Evolutionary conservation across 1,140 invertebrate genomes (phyloP).

Genomic region (Bicyclus anynana): DNA sequence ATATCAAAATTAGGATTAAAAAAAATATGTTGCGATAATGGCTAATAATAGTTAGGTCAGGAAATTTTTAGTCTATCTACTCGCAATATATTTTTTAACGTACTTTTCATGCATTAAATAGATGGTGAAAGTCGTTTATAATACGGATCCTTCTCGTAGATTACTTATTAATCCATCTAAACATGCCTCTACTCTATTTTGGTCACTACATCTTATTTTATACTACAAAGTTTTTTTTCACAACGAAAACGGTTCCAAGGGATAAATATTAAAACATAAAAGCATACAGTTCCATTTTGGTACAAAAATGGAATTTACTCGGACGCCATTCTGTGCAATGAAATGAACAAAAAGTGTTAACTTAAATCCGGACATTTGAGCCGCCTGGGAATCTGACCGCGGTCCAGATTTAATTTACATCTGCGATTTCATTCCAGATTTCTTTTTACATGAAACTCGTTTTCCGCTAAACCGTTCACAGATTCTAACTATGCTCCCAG

Average conservation of each 20-base stretch:
- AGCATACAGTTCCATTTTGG: background rate
- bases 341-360: constrained; percentile 28
- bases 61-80: too few relatives aligned
- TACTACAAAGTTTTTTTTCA: too few relatives aligned
- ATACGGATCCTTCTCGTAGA: too few relatives aligned
- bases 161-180: too few relatives aligned
- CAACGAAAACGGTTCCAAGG: background rate
- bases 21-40: too few relatives aligned
- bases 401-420: constrained; percentile 51
- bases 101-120: too few relatives aligned
- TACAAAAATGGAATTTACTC: constrained; percentile 13
- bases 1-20: too few relatives aligned
- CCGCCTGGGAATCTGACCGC: constrained; percentile 37
- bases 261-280: background rate
- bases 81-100: too few relatives aligned
- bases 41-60: too few relatives aligned
- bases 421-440: constrained; percentile 28
- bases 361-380: constrained; percentile 20
- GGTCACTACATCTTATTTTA: too few relatives aligned
- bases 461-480: constrained; percentile 19
- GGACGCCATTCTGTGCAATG: constrained; percentile 11
- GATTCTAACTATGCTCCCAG: constrained; percentile 5
- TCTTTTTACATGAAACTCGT: constrained; percentile 22
- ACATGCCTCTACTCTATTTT: too few relatives aligned
- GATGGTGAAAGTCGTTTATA: too few relatives aligned